Evolutionary conservation across 53 echinoderm and acorn worm genomes (phyloP), one percentile per base, ranked within the genome.

Genomic region (Echinarachnius parma): DNA sequence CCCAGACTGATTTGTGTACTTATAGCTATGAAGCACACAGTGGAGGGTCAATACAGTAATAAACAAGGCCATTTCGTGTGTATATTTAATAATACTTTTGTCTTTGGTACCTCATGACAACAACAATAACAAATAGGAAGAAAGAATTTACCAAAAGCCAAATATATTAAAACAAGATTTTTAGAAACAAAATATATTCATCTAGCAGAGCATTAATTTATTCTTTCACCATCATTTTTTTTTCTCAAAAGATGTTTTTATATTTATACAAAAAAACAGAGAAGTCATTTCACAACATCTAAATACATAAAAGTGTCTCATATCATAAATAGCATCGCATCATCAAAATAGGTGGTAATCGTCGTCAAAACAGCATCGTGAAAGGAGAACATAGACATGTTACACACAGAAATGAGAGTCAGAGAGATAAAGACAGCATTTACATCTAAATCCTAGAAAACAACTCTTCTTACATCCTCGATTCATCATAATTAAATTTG

Each of bases 121-220:
- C 39, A 72, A 32, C 26, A 65, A 50, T 10, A 50, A 65, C 44
- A 64, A 62, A 39, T 9, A 39, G 13, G 13, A 7, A 39, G 19
- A 13, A 39, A 39, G 7, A 39, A 49, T 2, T 9, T 7, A 57
- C 35, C 53, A 34, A 55, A 72, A 72, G n/a, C 57, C 69, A 69
- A 72, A 72, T 72, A 72, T 72, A 72, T 72, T 72, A 72, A 72
- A 61, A 39, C 54, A 33, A 48, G 52, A 65, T 37, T 26, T 46
- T 65, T 27, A 26, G 52, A 68, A 68, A 49, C 49, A 68, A 68
- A 68, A 72, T 72, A 72, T 72, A 45, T 72, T 69, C 74, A 57
- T 72, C 74, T 52, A 49, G 34, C n/a, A n/a, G n/a, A n/a, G 19
- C 53, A 52, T 68, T 19, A 39, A 13, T 39, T 39, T 9, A n/a